Conservation (phyloP, 2,888 invertebrate genomes). For the Cyrtodaria siliqua region DNA sequence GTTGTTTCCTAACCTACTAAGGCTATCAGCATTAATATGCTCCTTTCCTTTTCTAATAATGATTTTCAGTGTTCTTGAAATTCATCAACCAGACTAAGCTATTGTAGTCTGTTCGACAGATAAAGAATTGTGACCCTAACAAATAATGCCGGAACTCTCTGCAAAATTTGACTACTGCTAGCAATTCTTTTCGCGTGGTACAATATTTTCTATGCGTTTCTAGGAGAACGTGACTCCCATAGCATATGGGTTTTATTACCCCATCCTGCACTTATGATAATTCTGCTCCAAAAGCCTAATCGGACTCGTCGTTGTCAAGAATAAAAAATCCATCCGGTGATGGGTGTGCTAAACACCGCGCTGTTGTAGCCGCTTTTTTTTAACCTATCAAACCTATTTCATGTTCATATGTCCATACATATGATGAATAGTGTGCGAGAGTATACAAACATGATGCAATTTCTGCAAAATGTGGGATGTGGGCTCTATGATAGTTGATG, state of each 20-base stretch:
- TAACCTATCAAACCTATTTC: no score
- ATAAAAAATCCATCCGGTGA: no score
- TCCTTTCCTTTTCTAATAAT: neutral
- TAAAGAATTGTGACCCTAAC: constrained; percentile 1
- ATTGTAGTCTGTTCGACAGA: neutral
- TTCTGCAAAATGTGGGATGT: no score
- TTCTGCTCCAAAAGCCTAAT: no score
- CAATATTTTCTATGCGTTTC: neutral
- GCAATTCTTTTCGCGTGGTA: neutral
- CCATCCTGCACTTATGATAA: constrained; percentile 7
- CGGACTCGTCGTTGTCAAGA: no score
- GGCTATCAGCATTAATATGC: neutral
- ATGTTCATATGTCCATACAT: no score
- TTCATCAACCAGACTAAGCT: constrained; percentile 11
- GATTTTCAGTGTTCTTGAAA: constrained; percentile 9
- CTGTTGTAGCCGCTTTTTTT: no score
- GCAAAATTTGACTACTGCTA: neutral
- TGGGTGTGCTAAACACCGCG: no score
- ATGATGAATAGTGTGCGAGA: no score
- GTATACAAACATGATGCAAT: no score
- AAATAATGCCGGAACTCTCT: constrained; percentile 19
- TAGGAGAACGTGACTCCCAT: no score
- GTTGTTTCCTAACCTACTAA: neutral
- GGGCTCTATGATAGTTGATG: no score
- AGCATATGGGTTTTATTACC: neutral